Conservation (phyloP, 2,888 invertebrate genomes). For the Griposia aprilina region DNA sequence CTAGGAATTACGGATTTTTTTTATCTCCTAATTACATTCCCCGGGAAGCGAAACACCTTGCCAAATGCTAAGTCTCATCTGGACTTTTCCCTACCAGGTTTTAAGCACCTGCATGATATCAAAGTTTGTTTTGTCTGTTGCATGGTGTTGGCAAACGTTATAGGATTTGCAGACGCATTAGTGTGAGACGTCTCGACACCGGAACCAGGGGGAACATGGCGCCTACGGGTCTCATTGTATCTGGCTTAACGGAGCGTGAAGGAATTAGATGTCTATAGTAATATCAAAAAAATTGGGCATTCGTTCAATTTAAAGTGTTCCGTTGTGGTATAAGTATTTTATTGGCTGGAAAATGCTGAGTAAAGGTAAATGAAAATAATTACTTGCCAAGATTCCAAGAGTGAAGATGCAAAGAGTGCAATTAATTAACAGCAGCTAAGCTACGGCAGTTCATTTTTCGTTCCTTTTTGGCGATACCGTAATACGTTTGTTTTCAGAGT, state of each 20-base stretch:
- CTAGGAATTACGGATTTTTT: not conserved
- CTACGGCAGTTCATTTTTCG: not conserved
- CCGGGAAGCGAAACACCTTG: constrained; percentile 2
- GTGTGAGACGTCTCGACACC: constrained; percentile 57
- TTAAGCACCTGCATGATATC: constrained; percentile 39
- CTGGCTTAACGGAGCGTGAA: constrained; percentile 63
- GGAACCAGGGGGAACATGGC: constrained; percentile 64
- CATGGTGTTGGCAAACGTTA: constrained; percentile 48
- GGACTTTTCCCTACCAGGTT: constrained; percentile 12
- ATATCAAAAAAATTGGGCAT: constrained; percentile 38
- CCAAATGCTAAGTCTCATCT: constrained; percentile 2
- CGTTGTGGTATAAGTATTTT: constrained; percentile 19
- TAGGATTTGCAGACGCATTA: constrained; percentile 65
- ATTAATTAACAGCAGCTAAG: not conserved
- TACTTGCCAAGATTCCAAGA: not conserved
- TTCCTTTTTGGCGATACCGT: not conserved
- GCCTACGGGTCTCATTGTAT: constrained; percentile 67
- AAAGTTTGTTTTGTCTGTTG: constrained; percentile 36
- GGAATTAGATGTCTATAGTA: constrained; percentile 49
- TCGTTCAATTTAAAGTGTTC: constrained; percentile 42
- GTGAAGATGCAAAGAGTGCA: not conserved
- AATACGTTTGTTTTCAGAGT: not conserved
- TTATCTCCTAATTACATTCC: not conserved
- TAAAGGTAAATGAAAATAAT: constrained; percentile 2
- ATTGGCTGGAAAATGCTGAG: constrained; percentile 7